These are phyloP conservation scores for Pseudopleuronectes americanus DNA, from an alignment of 2,797 vertebrate genomes.

Conservation along the genomic window DNA sequence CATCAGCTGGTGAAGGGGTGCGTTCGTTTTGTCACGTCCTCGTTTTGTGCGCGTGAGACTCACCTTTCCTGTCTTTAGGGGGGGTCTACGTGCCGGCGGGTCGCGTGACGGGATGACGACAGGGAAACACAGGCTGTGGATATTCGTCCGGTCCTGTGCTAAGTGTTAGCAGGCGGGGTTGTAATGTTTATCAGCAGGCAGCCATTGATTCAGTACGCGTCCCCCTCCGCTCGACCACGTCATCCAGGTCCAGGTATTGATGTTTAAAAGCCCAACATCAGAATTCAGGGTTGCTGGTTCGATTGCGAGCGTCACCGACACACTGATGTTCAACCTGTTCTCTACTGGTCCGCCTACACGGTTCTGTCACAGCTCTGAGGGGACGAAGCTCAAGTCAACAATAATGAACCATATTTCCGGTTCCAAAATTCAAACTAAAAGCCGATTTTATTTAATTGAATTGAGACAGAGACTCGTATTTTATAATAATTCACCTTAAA, in stretches of 20 bases:
- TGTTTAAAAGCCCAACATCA: not conserved
- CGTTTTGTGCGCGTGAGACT: not conserved
- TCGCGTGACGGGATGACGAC: slow-evolving; percentile 4
- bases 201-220: not conserved
- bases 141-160: slow-evolving; percentile 43
- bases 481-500: too few relatives aligned
- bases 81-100: not conserved
- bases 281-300: not conserved
- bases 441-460: not conserved
- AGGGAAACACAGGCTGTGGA: slow-evolving; percentile 7
- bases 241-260: not conserved
- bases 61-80: slow-evolving; percentile 39
- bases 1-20: not conserved
- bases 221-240: slow-evolving; percentile 1
- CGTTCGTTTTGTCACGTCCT: accelerated
- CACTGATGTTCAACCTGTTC: slow-evolving; percentile 20
- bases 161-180: slow-evolving; percentile 52
- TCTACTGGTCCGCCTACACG: slow-evolving; percentile 7
- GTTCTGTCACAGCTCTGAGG: slow-evolving; percentile 10
- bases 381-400: accelerated
- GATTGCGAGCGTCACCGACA: not conserved
- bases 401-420: not conserved
- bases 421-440: slow-evolving; percentile 30
- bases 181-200: slow-evolving; percentile 14
- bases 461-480: too few relatives aligned